These are phyloP conservation scores for Chondrilla cf. caribensis DNA, from an alignment of 37 sponge, comb jelly and placozoan genomes.

Conservation along the genomic window DNA sequence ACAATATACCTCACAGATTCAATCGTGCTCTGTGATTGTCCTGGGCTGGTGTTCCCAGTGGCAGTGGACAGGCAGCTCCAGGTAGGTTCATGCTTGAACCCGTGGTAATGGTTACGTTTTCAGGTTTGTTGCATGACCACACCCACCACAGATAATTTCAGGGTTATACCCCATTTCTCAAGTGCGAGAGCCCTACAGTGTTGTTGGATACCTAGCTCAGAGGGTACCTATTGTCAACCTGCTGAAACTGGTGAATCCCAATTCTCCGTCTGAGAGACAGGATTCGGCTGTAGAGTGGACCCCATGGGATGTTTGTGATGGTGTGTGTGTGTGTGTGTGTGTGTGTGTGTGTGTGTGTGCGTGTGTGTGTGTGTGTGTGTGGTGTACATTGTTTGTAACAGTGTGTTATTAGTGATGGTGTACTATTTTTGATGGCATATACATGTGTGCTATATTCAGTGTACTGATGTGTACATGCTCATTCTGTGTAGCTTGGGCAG, in stretches of 20 bases:
- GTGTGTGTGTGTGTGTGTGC: background rate
- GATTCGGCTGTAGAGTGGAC: constrained; percentile 42
- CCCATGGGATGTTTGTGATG: constrained; percentile 93
- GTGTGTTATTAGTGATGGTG: too few species aligned
- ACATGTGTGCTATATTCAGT: too few species aligned
- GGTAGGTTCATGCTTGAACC: constrained; percentile 26
- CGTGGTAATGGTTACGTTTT: background rate
- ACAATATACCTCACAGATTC: constrained; percentile 87
- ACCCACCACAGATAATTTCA: constrained; percentile 60
- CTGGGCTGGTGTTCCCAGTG: constrained; percentile 95
- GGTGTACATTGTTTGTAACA: too few species aligned
- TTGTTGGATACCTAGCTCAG: constrained; percentile 88
- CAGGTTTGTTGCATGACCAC: background rate
- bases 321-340: constrained; percentile 22
- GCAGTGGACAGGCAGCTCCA: constrained; percentile 89
- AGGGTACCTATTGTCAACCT: constrained; percentile 69
- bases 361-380: too few species aligned
- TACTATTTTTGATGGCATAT: too few species aligned
- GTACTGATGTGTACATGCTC: too few species aligned
- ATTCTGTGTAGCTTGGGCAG: constrained; percentile 81
- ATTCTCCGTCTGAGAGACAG: background rate
- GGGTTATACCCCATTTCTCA: constrained; percentile 96
- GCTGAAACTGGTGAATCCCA: constrained; percentile 71
- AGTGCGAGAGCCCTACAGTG: constrained; percentile 92
- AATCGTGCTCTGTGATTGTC: constrained; percentile 93